These are phyloP conservation scores for Drosophila pseudotalamancana DNA, from an alignment of 2,888 invertebrate genomes.

Conservation along the genomic window DNA sequence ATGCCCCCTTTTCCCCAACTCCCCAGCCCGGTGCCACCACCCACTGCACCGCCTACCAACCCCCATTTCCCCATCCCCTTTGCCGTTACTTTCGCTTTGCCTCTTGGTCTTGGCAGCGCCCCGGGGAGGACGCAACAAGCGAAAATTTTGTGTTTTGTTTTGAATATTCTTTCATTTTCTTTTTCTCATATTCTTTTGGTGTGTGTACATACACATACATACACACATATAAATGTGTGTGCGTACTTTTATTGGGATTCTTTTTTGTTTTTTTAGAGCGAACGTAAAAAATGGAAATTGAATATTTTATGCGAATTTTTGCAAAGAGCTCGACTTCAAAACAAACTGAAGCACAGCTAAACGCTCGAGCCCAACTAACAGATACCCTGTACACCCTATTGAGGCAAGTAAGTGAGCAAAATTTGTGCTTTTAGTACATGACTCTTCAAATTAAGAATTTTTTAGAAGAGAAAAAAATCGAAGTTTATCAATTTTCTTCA, in stretches of 20 bases:
- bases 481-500: no score
- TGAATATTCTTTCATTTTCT: slow-evolving; percentile 31
- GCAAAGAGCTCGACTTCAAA: slow-evolving; percentile 24
- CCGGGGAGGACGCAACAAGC: slow-evolving; percentile 52
- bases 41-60: no score
- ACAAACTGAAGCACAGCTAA: no score
- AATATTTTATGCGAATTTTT: slow-evolving; percentile 61
- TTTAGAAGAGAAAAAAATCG: no score
- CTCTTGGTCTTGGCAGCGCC: slow-evolving; percentile 4
- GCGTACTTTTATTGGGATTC: slow-evolving; percentile 41
- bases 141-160: slow-evolving; percentile 54
- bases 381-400: background rate
- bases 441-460: no score
- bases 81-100: background rate
- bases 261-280: slow-evolving; percentile 33
- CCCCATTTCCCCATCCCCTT: background rate
- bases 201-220: background rate
- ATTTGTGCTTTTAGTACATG: no score
- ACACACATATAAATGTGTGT: background rate
- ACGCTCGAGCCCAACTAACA: background rate
- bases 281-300: slow-evolving; percentile 56
- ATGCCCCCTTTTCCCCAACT: background rate
- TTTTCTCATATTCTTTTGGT: slow-evolving; percentile 12
- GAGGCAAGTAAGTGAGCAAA: no score
- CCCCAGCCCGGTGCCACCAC: background rate